These are phyloP conservation scores for Rhaphigaster nebulosa DNA, from an alignment of 2,888 invertebrate genomes.

Conservation along the genomic window DNA sequence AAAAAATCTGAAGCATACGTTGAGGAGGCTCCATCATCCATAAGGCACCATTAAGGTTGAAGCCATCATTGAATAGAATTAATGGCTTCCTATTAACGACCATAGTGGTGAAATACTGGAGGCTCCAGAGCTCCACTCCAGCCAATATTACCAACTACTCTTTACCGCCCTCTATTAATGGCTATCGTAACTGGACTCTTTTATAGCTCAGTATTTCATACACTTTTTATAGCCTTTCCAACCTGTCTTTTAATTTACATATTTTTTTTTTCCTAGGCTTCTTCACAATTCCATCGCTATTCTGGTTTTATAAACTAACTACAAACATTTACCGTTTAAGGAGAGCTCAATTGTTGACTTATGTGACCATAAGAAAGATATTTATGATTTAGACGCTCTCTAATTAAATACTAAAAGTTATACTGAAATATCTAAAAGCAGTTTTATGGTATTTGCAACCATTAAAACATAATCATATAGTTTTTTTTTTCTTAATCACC, in stretches of 20 bases:
- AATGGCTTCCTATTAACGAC: slow-evolving; percentile 25
- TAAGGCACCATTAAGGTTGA: slow-evolving; percentile 1
- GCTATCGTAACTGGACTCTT: slow-evolving; percentile 13
- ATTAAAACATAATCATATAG: neutral
- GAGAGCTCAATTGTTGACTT: neutral
- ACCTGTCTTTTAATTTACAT: slow-evolving; percentile 43
- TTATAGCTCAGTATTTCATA: slow-evolving; percentile 40
- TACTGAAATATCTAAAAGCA: neutral
- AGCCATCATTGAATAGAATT: slow-evolving; percentile 45
- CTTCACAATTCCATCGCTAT: slow-evolving; percentile 4
- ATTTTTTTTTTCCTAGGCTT: slow-evolving; percentile 16
- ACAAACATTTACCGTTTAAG: neutral
- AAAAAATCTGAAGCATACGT: neutral
- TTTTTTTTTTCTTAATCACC: neutral
- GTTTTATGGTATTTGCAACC: neutral
- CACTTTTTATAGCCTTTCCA: neutral
- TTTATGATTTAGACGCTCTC: neutral
- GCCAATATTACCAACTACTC: neutral
- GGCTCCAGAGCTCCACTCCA: neutral
- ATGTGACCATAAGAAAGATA: neutral
- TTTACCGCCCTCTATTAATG: slow-evolving; percentile 27
- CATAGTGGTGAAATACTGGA: slow-evolving; percentile 26
- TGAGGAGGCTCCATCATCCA: neutral
- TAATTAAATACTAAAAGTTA: neutral
- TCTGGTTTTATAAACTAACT: neutral